Evolutionary conservation across 53 echinoderm and acorn worm species (phyloP).

Genomic region (Echinarachnius parma): DNA sequence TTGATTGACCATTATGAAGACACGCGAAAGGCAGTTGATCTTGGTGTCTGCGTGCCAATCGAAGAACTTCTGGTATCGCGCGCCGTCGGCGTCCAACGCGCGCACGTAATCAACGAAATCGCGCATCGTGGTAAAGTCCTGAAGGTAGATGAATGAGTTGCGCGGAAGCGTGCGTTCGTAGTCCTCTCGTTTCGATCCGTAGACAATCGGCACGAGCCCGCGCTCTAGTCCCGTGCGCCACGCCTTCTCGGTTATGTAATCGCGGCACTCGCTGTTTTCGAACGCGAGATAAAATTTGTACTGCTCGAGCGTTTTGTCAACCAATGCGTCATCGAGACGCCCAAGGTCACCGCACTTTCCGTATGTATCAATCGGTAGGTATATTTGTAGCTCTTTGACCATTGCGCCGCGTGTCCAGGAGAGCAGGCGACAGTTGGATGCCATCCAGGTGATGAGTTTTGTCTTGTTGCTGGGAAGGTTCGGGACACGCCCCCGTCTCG

Average conservation of each 20-base stretch:
- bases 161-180: conserved; percentile 52
- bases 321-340: conserved; percentile 25
- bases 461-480: conserved; percentile 2
- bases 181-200: conserved; percentile 53
- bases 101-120: conserved; percentile 45
- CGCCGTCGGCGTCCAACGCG: conserved; percentile 38
- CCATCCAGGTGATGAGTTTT: conserved; percentile 71
- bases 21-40: conserved; percentile 34
- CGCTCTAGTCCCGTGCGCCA: conserved; percentile 54
- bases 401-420: conserved; percentile 69
- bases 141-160: conserved; percentile 61
- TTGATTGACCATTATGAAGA: conserved; percentile 9
- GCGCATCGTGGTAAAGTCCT: conserved; percentile 50
- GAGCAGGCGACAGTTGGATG: conserved; percentile 56
- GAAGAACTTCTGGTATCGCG: conserved; percentile 52
- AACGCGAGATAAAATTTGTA: conserved; percentile 73
- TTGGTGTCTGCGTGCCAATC: conserved; percentile 49
- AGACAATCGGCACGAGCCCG: conserved; percentile 64
- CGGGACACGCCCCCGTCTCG: not conserved
- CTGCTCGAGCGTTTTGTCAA: conserved; percentile 6
- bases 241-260: conserved; percentile 66
- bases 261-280: conserved; percentile 68
- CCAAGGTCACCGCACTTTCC: conserved; percentile 66
- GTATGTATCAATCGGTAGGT: conserved; percentile 57
- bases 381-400: conserved; percentile 37